A percentile compares a stretch with the other conserved stretches of the same genome.
phyloP scores from a whole-genome alignment of 2,888 invertebrate species.

The Pandemis corylana region DNA sequence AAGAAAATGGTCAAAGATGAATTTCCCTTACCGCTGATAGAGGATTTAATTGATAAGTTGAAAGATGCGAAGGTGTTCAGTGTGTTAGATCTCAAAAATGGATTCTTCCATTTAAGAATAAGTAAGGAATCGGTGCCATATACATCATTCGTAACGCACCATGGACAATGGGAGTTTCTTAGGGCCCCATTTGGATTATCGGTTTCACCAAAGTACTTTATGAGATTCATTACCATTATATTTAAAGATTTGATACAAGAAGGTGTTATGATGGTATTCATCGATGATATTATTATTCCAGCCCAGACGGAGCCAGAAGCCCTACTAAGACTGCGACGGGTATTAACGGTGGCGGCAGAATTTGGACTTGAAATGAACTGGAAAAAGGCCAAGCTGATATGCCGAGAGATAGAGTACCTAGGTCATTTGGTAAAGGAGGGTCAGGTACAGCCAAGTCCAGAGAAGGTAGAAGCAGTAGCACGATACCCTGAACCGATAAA shows the following conservation, averaged over 20 bases:
- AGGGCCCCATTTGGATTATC: not conserved
- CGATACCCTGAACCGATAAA: constrained; percentile 45
- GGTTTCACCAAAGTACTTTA: constrained; percentile 5
- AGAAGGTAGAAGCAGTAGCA: constrained; percentile 5
- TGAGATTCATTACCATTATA: constrained; percentile 1
- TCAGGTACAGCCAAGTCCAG: not conserved
- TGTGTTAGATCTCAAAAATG: constrained; percentile 53
- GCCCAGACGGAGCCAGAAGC: not conserved
- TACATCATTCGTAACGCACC: constrained; percentile 57
- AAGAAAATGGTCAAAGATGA: constrained; percentile 52
- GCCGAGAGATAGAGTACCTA: constrained; percentile 1
- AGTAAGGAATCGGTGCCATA: constrained; percentile 51
- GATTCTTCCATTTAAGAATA: constrained; percentile 59
- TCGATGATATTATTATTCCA: constrained; percentile 14
- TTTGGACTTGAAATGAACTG: constrained; percentile 6
- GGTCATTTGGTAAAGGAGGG: constrained; percentile 11
- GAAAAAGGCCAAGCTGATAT: constrained; percentile 10
- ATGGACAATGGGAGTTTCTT: not conserved
- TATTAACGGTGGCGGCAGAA: not conserved
- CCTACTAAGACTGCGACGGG: no score
- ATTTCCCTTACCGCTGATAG: constrained; percentile 59
- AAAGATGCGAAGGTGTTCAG: constrained; percentile 44
- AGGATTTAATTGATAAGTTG: constrained; percentile 61
- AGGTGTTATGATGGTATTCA: not conserved
- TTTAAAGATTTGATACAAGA: constrained; percentile 1